Conservation (phyloP, 2,797 vertebrate genomes). For the Myripristis murdjan region DNA sequence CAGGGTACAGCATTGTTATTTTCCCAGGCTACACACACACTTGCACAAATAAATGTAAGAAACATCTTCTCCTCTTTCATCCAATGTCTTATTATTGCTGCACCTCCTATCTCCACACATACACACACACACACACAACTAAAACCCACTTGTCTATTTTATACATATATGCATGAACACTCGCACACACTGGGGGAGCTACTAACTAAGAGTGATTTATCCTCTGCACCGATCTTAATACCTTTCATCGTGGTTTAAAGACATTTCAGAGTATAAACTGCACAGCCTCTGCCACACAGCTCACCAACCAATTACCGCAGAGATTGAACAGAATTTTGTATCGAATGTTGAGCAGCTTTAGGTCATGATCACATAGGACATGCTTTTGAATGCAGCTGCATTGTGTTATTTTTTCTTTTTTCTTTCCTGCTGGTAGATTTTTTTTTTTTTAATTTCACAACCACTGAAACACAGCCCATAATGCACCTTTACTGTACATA, state of each 20-base stretch:
- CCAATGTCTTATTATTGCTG: slow-evolving; percentile 36
- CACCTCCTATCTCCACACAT: not conserved
- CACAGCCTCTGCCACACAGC: too few relatives aligned
- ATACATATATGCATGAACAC: slow-evolving; percentile 22
- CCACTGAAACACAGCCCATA: too few relatives aligned
- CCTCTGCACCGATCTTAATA: slow-evolving; percentile 6
- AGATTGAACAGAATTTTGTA: too few relatives aligned
- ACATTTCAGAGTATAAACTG: too few relatives aligned
- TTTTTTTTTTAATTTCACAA: too few relatives aligned
- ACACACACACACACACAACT: not conserved
- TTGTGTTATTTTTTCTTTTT: too few relatives aligned
- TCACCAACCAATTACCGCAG: too few relatives aligned
- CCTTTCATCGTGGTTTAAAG: not conserved
- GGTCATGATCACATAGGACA: too few relatives aligned
- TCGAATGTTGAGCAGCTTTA: too few relatives aligned
- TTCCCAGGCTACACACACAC: slow-evolving; percentile 45
- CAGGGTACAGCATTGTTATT: slow-evolving; percentile 47
- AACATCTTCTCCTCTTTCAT: slow-evolving; percentile 14
- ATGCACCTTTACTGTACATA: too few relatives aligned
- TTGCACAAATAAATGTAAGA: slow-evolving; percentile 26
- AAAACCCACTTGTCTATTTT: not conserved
- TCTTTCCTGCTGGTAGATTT: too few relatives aligned
- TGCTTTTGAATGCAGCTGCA: too few relatives aligned
- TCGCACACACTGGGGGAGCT: slow-evolving; percentile 9
- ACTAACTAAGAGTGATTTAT: slow-evolving; percentile 23